Percentiles rank a stretch among this genome's conserved stretches.
Evolutionary conservation across 2,888 invertebrate genomes (phyloP).

Genomic region (Mantis religiosa): DNA sequence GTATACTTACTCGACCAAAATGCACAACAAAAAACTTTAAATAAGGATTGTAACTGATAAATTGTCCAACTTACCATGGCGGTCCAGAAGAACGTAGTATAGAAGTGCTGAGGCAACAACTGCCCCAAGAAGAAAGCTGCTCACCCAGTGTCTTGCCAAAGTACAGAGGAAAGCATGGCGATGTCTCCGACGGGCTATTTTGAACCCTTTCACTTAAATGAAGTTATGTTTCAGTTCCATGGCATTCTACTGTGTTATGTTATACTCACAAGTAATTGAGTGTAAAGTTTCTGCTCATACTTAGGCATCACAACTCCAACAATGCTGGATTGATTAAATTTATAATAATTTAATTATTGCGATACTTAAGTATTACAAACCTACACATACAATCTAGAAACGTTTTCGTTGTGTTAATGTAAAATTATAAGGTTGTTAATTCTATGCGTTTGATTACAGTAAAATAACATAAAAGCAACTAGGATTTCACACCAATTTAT

Average conservation of each 20-base stretch:
- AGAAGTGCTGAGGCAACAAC: slow-evolving; percentile 36
- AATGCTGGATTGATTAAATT: neutral
- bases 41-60: too few species aligned
- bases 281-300: neutral
- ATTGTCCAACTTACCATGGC: slow-evolving; percentile 36
- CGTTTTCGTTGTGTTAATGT: too few species aligned
- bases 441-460: too few species aligned
- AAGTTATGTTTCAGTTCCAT: neutral
- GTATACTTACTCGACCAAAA: neutral
- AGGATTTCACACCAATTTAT: too few species aligned
- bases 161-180: slow-evolving; percentile 31
- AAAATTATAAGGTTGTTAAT: too few species aligned
- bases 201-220: slow-evolving; percentile 13
- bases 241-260: neutral
- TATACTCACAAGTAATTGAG: neutral
- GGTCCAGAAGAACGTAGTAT: slow-evolving; percentile 36
- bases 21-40: neutral
- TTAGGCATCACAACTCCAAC: neutral
- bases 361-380: too few species aligned
- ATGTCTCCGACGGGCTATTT: slow-evolving; percentile 32
- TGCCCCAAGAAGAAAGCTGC: slow-evolving; percentile 38
- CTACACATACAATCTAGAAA: too few species aligned
- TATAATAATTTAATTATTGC: neutral
- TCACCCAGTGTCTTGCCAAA: slow-evolving; percentile 40
- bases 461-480: too few species aligned